Percentiles rank a stretch among this genome's conserved stretches.
phyloP scores from a whole-genome alignment of 2,797 vertebrate species.

The Rousettus madagascariensis region DNA sequence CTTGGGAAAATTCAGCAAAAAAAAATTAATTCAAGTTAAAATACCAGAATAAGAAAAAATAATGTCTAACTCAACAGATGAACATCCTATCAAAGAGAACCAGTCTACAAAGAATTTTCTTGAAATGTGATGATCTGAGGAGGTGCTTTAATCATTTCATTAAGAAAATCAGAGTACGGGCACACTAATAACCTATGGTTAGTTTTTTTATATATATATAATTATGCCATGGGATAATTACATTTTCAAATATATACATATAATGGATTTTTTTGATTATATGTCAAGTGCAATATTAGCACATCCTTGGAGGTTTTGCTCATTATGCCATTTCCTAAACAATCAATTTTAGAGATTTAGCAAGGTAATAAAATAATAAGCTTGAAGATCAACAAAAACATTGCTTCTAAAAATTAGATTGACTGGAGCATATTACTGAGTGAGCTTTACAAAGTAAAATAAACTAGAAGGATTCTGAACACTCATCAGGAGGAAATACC shows the following conservation, averaged over 20 bases:
- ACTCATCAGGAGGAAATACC: neutral
- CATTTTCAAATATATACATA: neutral
- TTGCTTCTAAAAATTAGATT: conserved; percentile 62
- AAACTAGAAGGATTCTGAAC: neutral
- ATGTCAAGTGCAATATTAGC: conserved; percentile 59
- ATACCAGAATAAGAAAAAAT: neutral
- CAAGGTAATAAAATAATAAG: conserved; percentile 51
- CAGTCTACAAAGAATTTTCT: neutral
- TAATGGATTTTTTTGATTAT: conserved; percentile 48
- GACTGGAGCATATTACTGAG: neutral
- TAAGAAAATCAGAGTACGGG: neutral
- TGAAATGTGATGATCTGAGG: neutral
- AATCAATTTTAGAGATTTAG: conserved; percentile 61
- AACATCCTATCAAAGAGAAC: neutral
- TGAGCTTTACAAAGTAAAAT: neutral
- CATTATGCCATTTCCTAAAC: conserved; percentile 70
- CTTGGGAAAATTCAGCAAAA: conserved; percentile 20
- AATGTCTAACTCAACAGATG: neutral
- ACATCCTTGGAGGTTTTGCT: conserved; percentile 61
- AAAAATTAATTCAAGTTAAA: conserved; percentile 14
- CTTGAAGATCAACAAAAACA: conserved; percentile 57
- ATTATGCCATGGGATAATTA: neutral
- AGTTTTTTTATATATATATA: neutral
- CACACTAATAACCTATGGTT: neutral
- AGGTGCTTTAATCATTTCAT: conserved; percentile 3